phyloP scores from a whole-genome alignment of 2,113 vertebrate genomes.

The Tragelaphus strepsiceros region DNA sequence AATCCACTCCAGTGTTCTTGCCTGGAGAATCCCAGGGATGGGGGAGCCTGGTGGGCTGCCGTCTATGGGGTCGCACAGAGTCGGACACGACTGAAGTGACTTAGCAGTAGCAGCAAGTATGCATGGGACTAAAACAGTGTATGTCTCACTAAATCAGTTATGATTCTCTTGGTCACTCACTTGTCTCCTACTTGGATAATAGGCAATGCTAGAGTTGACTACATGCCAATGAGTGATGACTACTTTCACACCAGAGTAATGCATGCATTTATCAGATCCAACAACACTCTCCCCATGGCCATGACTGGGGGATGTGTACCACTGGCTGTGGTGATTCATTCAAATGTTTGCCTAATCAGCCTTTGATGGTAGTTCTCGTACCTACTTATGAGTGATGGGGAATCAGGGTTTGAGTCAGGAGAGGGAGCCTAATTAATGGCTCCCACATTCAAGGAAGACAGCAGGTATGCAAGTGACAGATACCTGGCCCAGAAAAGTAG shows the following conservation, averaged over 20 bases:
- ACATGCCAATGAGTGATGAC: neutral
- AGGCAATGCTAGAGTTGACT: neutral
- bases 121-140: neutral
- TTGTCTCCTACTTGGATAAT: neutral
- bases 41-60: no score
- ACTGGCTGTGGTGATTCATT: neutral
- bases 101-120: neutral
- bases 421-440: conserved; percentile 29
- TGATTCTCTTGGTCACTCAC: neutral
- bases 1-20: no score
- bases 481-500: neutral
- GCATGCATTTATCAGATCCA: neutral
- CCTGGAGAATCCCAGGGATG: no score
- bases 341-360: conserved; percentile 51
- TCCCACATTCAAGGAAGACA: conserved; percentile 71
- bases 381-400: conserved; percentile 65
- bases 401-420: conserved; percentile 62
- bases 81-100: no score
- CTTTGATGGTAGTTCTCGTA: conserved; percentile 53
- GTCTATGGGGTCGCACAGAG: no score
- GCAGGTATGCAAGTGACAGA: conserved; percentile 63
- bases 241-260: neutral
- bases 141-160: neutral
- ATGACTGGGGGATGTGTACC: neutral
- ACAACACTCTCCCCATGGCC: neutral